Percentiles rank a stretch among this genome's conserved stretches.
Conservation (phyloP, 2,888 invertebrate genomes). For the Pocota personata region DNA sequence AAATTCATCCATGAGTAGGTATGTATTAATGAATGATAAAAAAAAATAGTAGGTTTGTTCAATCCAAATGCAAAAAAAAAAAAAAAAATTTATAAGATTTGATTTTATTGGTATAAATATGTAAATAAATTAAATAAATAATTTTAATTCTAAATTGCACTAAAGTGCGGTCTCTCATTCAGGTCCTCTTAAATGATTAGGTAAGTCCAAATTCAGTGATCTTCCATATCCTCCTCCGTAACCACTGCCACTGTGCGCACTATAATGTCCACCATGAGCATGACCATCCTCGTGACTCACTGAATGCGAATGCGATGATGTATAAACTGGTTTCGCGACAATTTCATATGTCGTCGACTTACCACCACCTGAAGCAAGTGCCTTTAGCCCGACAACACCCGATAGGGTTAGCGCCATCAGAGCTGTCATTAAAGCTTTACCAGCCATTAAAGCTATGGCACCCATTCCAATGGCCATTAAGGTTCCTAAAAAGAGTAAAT, state of each 20-base stretch:
- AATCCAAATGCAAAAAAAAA: background rate
- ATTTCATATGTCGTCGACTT: conserved; percentile 93
- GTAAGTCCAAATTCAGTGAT: conserved; percentile 78
- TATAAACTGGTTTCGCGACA: conserved; percentile 91
- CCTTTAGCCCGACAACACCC: conserved; percentile 90
- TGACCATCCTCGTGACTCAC: conserved; percentile 85
- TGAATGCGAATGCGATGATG: conserved; percentile 86
- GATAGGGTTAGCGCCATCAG: conserved; percentile 91
- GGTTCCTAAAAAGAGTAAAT: conserved; percentile 85
- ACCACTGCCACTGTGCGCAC: conserved; percentile 84
- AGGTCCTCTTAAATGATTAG: conserved; percentile 73
- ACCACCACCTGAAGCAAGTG: conserved; percentile 87
- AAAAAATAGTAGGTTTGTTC: too few species aligned
- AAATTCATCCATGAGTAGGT: too few species aligned
- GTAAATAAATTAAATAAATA: conserved; percentile 55
- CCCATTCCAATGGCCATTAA: conserved; percentile 89
- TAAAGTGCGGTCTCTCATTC: background rate
- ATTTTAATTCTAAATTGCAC: background rate
- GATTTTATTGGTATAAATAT: conserved; percentile 32
- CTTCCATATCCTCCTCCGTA: conserved; percentile 84
- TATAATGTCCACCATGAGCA: conserved; percentile 79
- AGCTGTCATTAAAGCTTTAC: conserved; percentile 92
- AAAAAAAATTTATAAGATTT: background rate
- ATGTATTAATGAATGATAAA: too few species aligned
- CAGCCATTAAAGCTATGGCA: conserved; percentile 90